Evolutionary conservation across 1,140 invertebrate genomes (phyloP), one percentile per base, ranked within the genome.

Genomic region (Drosophila subpulchrella): DNA sequence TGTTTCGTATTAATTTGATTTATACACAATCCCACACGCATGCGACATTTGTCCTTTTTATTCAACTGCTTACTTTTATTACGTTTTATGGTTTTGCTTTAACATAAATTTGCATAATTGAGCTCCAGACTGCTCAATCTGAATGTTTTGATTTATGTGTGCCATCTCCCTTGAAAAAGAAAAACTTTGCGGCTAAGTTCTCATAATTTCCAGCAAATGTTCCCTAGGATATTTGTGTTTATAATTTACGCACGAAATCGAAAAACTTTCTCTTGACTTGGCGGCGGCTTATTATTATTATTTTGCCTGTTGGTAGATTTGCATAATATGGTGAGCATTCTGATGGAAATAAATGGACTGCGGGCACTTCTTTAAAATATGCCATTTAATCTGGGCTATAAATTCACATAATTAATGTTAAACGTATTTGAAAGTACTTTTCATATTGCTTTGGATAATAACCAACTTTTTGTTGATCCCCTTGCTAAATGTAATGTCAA

Each of bases 51-150:
- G 58, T 78, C 58, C 57, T 71, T 61, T 59, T 61, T 63, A 58
- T 63, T 78, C 50, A 13, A 47, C 47, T 54, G 20, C 53, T 62
- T 74, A 63, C 50, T 60, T 82, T 62, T 41, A 56, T 57, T 60
- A 20, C 50, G 63, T 46, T 75, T 62, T 66, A 51, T 50, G 41
- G 27, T 51, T 77, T 36, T 50, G 63, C 27, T 66, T 81, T 88
- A 66, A 71, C 83, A 89, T 74, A 80, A 80, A 70, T 88, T 89
- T 61, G 48, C 84, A 89, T 84, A 80, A 68, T 79, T 88, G 65
- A 89, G 60, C 62, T 38, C 46, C 34, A 62, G 65, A 57, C 50
- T 46, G 39, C 41, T 3, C 41, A 41, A 24, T 39, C 17, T 56
- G 55, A 83, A 54, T 67, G 50, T 47, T 47, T 24, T 58, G 71